Evolutionary conservation across 2,797 vertebrate species (phyloP), one percentile per base, ranked within the genome.

Genomic region (Spatula clypeata): DNA sequence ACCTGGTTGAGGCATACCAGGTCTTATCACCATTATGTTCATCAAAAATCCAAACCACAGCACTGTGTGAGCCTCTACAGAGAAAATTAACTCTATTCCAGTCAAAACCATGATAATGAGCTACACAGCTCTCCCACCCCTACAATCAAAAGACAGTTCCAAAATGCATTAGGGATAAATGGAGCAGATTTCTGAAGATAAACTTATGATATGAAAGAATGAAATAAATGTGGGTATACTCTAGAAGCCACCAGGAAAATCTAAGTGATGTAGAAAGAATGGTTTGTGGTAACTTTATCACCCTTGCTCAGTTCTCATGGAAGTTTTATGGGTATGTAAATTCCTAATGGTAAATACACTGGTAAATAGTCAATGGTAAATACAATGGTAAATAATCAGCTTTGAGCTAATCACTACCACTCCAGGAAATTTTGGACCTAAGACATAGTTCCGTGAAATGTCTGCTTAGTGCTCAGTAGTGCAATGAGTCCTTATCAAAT

Each of bases 161-260:
- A 71, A 75, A 88, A 82, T 4, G 1, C 70, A 38, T 64, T 76
- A 83, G 83, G 65, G 26, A 38, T 83, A 65, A 76, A 66, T 58
- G 47, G 32, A 81, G 53, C 53, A 85, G 85, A 77, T 91, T 87
- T 94, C 51, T 81, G 77, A 79, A 87, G 42, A 81, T 81, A 57
- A 84, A 5, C 29, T 90, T 34, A 87, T 21, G 34, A 66, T 84
- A 62, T 34, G 36, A 89, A 91, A 69, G 6, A 72, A 86, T 61
- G 74, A 54, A 94, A 95, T 27, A 61, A 80, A 73, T 69, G 40
- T 67, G 23, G 7, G 4, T 84, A 54, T 73, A 21, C 27, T 91
- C 55, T 40, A 73, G 70, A 93, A 89, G 16, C 32, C 13, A 65
- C 24, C 7, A 9, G 49, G 75, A 61, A 73, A 80, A 73, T 66